phyloP scores from a whole-genome alignment of 2,888 invertebrate species.

The Tenthredo livida region DNA sequence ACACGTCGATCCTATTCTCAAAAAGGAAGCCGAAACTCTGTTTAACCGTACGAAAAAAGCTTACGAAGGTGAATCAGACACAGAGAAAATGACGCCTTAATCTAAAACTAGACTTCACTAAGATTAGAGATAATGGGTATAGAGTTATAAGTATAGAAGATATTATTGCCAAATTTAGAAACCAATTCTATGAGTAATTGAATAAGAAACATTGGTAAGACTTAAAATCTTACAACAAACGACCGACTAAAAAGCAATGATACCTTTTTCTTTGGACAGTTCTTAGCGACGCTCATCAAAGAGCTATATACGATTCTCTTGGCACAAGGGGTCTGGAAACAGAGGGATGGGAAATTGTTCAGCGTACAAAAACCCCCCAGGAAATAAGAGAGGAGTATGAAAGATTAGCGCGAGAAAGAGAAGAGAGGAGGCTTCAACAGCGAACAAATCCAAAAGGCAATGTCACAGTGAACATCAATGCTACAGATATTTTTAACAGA shows the following conservation, averaged over 20 bases:
- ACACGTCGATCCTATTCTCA: constrained; percentile 90
- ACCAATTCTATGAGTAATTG: background rate
- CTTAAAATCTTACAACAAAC: background rate
- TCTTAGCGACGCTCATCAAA: constrained; percentile 93
- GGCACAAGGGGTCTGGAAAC: constrained; percentile 92
- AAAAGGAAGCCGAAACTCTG: constrained; percentile 93
- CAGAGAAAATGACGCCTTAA: too few relatives aligned
- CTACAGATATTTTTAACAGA: constrained; percentile 93
- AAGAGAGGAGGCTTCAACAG: constrained; percentile 92
- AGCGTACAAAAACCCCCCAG: constrained; percentile 93
- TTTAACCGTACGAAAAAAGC: constrained; percentile 97
- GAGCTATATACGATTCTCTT: constrained; percentile 95
- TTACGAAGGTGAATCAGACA: constrained; percentile 86
- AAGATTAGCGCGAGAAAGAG: constrained; percentile 89
- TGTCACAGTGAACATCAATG: constrained; percentile 93
- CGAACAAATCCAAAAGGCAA: constrained; percentile 95
- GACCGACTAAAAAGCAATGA: background rate
- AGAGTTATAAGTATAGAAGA: too few relatives aligned
- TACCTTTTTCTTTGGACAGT: constrained; percentile 80
- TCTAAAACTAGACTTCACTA: too few relatives aligned
- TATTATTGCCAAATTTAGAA: background rate
- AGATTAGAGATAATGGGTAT: too few relatives aligned
- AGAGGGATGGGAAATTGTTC: constrained; percentile 97
- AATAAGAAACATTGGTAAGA: background rate
- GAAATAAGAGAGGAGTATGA: constrained; percentile 99